Base-by-base conservation (phyloP, 92 coral and sea anemone genomes). In the Phymanthus crucifer region DNA sequence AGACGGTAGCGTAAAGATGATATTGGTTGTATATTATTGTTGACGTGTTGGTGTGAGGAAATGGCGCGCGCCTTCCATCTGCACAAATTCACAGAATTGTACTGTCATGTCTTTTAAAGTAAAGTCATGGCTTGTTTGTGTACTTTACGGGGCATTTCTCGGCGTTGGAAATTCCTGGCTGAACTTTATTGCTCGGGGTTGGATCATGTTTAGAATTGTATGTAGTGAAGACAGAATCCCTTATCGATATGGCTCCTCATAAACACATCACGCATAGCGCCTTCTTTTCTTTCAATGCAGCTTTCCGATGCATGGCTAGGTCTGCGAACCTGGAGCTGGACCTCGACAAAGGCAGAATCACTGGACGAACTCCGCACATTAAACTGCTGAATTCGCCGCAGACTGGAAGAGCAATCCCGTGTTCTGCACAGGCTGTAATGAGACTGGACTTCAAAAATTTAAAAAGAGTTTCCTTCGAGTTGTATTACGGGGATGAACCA, bases 381-480 rank as follows among this genome's bases (percentile, higher is more conserved):
- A 83, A 83, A 73, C 73, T 87, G 3, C 85, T 87, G 8, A 72
- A 76, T 13, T 4, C 85, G 34, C 76, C 90, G 1, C 47, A 79
- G 36, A 82, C 94, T 2, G 83, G 88, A 9, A 50, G 46, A 6
- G 48, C 84, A 14, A 83, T 80, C 12, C 89, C 38, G 8, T 96
- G 99, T 34, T 94, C 95, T 19, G 84, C 92, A 10, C 97, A 87
- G 72, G 94, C 96, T 16, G 57, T 93, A 23, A 80, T 91, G n/a
- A 86, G 90, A 9, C 36, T 96, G 21, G 91, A 96, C 70, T 91
- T 96, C 81, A 89, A 91, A 8, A 92, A 96, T 14, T 89, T 84
- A 57, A 96, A 87, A 33, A 91, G 84, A 81, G 94, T 86, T 27
- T 88, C 83, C 71, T 87, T 96, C 54, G 93, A 91, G 75, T 86